phyloP scores from a whole-genome alignment of 1,140 invertebrate species.

The Cotesia chilonis region DNA sequence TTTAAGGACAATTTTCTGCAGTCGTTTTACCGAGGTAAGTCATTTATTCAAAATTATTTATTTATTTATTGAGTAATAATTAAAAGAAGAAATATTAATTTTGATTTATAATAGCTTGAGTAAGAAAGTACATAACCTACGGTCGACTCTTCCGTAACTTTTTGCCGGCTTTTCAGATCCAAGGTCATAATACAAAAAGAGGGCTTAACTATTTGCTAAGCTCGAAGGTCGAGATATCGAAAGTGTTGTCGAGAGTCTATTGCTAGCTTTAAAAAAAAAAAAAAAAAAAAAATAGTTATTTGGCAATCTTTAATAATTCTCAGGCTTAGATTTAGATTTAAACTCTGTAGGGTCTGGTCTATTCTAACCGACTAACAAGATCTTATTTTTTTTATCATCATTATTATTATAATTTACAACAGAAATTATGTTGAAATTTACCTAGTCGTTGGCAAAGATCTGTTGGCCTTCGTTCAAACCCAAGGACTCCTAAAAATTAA shows the following conservation, averaged over 20 bases:
- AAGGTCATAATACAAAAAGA: slow-evolving; percentile 2
- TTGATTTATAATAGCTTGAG: no score
- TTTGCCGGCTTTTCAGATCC: slow-evolving; percentile 3
- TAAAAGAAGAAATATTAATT: no score
- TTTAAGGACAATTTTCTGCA: neutral
- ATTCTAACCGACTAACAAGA: neutral
- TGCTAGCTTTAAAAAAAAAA: neutral
- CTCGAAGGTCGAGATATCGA: slow-evolving; percentile 2
- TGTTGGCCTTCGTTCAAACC: slow-evolving; percentile 20
- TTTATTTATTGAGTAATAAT: no score
- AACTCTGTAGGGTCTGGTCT: neutral
- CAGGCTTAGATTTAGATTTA: neutral
- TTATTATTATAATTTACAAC: no score
- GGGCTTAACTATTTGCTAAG: neutral
- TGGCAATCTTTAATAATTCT: slow-evolving; percentile 14
- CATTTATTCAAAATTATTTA: neutral
- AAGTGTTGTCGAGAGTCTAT: slow-evolving; percentile 17
- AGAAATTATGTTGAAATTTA: slow-evolving; percentile 10
- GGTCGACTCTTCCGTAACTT: slow-evolving; percentile 12
- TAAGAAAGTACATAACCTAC: slow-evolving; percentile 3
- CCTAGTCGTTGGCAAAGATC: slow-evolving; percentile 22
- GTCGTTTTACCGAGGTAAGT: neutral
- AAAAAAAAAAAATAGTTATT: neutral
- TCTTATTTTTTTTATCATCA: neutral
- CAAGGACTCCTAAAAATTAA: slow-evolving; percentile 21